Conservation (phyloP, 1,140 invertebrate species). For the Lepidurus couesii region DNA sequence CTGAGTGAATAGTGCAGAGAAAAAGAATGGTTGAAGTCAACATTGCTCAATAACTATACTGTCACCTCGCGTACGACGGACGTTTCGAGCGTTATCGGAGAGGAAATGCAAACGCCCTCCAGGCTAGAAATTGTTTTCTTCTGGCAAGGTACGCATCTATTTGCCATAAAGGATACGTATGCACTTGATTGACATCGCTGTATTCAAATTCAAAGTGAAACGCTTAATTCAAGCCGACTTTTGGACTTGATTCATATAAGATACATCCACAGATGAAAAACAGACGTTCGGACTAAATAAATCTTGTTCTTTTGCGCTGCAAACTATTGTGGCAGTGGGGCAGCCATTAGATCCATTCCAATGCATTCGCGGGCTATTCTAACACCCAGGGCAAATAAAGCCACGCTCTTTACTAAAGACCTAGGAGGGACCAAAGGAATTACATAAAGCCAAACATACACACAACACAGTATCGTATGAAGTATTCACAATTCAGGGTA, state of each 20-base stretch:
- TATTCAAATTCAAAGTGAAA: slow-evolving; percentile 7
- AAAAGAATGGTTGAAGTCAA: not conserved
- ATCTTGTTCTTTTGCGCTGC: not conserved
- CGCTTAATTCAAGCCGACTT: not conserved
- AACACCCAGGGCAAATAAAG: slow-evolving; percentile 37
- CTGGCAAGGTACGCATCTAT: no score
- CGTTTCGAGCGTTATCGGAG: no score
- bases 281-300: not conserved
- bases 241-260: not conserved
- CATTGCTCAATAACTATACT: not conserved
- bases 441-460: not conserved
- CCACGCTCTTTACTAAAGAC: slow-evolving; percentile 37
- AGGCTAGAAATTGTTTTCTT: no score
- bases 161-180: no score
- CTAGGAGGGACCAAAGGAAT: slow-evolving; percentile 27
- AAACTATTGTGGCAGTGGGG: slow-evolving; percentile 25
- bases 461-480: not conserved
- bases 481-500: not conserved
- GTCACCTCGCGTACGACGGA: no score
- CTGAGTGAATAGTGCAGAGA: not conserved
- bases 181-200: not conserved
- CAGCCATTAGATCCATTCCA: slow-evolving; percentile 37
- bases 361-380: slow-evolving; percentile 36
- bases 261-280: slow-evolving; percentile 26
- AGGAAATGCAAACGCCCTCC: no score